Percentiles rank a stretch among this genome's conserved stretches.
phyloP scores from a whole-genome alignment of 2,888 invertebrate genomes.

The Hyposoter didymator region DNA sequence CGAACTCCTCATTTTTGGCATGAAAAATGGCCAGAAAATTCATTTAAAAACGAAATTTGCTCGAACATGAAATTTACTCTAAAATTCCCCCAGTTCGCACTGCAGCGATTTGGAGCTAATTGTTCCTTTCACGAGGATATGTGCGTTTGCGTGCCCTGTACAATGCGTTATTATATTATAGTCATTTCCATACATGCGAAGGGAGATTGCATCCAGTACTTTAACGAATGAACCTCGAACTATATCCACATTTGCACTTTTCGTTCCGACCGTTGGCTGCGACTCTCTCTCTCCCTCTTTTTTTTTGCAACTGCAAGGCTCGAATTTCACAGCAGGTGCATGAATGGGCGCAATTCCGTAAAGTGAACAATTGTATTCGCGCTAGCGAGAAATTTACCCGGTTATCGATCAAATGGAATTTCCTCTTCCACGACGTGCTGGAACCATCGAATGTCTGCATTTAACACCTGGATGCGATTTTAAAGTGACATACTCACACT shows the following conservation, averaged over 20 bases:
- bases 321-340: slow-evolving; percentile 18
- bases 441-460: slow-evolving; percentile 56
- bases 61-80: background rate
- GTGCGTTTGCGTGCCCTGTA: background rate
- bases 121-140: background rate
- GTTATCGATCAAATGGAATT: slow-evolving; percentile 55
- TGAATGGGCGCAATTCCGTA: slow-evolving; percentile 31
- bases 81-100: background rate
- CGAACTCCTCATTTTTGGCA: background rate
- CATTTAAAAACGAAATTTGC: background rate
- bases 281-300: background rate
- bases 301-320: slow-evolving; percentile 17
- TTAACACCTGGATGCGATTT: slow-evolving; percentile 57
- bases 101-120: background rate
- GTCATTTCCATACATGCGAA: slow-evolving; percentile 3
- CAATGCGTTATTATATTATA: background rate
- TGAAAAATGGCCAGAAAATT: background rate
- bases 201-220: slow-evolving; percentile 17
- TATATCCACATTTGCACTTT: slow-evolving; percentile 8
- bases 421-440: slow-evolving; percentile 28
- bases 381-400: slow-evolving; percentile 41
- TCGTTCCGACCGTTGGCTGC: background rate
- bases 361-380: slow-evolving; percentile 49
- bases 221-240: slow-evolving; percentile 7
- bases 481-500: slow-evolving; percentile 37